Evolutionary conservation across 2,113 vertebrate species (phyloP).

Genomic region (Lepus europaeus): DNA sequence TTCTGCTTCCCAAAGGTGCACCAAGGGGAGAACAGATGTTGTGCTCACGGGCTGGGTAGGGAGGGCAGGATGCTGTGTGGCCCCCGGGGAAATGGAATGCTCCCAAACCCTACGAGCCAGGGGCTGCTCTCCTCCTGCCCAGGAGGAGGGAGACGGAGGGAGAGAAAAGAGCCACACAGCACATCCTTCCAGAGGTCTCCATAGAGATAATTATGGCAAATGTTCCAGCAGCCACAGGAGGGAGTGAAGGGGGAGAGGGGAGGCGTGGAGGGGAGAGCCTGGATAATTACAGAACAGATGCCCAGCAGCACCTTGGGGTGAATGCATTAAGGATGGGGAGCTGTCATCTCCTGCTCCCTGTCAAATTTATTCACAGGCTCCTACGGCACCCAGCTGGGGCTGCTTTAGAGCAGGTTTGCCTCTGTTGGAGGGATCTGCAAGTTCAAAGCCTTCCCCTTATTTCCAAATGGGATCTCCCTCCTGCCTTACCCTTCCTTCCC

Average conservation of each 20-base stretch:
- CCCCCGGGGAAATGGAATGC: neutral
- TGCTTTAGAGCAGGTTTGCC: conserved; percentile 27
- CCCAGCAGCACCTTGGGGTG: conserved; percentile 77
- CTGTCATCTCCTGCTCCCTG: conserved; percentile 66
- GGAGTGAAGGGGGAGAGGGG: neutral
- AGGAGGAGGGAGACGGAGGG: neutral
- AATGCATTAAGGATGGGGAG: conserved; percentile 69
- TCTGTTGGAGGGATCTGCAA: conserved; percentile 51
- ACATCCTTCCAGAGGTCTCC: conserved; percentile 16
- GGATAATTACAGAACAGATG: conserved; percentile 83
- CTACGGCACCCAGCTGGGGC: conserved; percentile 60
- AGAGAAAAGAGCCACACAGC: neutral
- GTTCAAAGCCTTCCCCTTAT: conserved; percentile 73
- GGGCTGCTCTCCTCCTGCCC: neutral
- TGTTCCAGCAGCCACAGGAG: conserved; percentile 45
- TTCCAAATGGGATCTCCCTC: conserved; percentile 31
- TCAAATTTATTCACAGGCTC: conserved; percentile 71
- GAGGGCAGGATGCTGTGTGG: neutral
- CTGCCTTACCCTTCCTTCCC: neutral
- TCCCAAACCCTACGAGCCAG: neutral
- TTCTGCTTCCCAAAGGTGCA: neutral
- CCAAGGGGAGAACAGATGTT: neutral
- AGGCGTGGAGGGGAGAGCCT: neutral
- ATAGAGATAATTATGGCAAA: conserved; percentile 64
- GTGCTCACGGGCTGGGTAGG: neutral